Conservation (phyloP, 2,113 vertebrate genomes). For the Himantopus leucocephalus region DNA sequence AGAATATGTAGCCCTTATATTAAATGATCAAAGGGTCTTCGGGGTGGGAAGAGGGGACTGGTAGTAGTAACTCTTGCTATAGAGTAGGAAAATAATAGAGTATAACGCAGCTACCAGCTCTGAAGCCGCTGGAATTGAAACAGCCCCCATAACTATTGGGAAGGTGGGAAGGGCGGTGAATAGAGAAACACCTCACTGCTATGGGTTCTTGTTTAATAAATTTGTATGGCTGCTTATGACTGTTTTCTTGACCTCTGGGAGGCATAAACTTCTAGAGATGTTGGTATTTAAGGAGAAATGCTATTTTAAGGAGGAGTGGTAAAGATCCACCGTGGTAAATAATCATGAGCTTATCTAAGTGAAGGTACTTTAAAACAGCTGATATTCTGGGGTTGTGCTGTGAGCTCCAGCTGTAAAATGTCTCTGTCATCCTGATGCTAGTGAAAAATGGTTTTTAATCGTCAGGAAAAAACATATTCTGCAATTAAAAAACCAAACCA, state of each 20-base stretch:
- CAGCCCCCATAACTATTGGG: not conserved
- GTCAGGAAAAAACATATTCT: not conserved
- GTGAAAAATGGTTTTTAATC: not conserved
- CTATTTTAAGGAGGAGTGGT: not conserved
- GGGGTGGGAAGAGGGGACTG: not conserved
- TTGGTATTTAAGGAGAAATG: not conserved
- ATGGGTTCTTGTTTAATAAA: not conserved
- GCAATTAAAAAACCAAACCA: not conserved
- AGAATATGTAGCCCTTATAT: not conserved
- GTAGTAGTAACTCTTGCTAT: not conserved
- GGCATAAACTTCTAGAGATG: not conserved
- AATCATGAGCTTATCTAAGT: not conserved
- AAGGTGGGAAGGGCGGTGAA: not conserved
- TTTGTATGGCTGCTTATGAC: not conserved
- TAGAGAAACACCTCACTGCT: not conserved
- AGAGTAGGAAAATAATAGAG: not conserved
- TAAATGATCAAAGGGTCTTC: not conserved
- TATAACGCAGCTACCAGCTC: not conserved
- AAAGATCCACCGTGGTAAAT: not conserved
- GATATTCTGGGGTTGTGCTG: not conserved
- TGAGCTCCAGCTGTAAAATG: not conserved
- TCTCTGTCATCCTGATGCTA: not conserved
- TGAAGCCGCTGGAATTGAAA: not conserved
- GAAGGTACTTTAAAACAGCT: not conserved
- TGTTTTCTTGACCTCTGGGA: not conserved